Base-by-base conservation (phyloP, 2,113 vertebrate species). In the Notarius quadriscutis region DNA sequence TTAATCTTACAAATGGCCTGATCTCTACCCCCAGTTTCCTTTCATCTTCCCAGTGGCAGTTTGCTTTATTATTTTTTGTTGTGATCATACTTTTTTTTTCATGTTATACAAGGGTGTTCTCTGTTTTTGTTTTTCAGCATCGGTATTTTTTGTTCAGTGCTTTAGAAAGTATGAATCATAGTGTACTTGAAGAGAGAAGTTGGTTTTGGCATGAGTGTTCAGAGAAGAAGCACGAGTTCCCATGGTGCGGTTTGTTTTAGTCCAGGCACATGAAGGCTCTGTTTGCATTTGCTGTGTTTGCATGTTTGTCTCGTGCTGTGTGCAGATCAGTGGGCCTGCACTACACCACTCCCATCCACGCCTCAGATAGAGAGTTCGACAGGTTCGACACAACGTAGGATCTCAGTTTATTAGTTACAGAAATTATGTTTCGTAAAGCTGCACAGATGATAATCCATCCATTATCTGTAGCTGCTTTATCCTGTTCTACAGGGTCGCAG, bases 1-100 rank as follows among this genome's bases (percentile, higher is more conserved):
- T 25, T 89, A 88, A 91, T 91, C 86, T 82, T 72, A 34, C 48
- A 87, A 87, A 88, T 65, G 75, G 75, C 84, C 62, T 67, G 77
- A 88, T 77, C 55, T 30, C 71, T 30, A 67, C 20, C 48, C 57
- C 27, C 53, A 20, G 65, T 72, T 84, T 72, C 25, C 78, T 71
- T 84, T 91, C 60, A 86, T 89, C 84, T 71, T 87, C 67, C 75
- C 17, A 50, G 22, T 22, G 53, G 75, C 27, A 25, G 65, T 65
- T 88, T 84, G 81, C 81, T 58, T 84, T 89, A 51, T 71, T 15
- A 62, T 85, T 82, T 87, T 69, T 63, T 27, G 9, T 63, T 55
- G 62, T 67, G 78, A 48, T 81, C 77, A 25, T 34, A 81, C 41
- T 41, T 41, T 10, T 2, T 71, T 55, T 34, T 87, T 83, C 83